Conservation (phyloP, 2,797 vertebrate species). For the Chrosomus eos region DNA sequence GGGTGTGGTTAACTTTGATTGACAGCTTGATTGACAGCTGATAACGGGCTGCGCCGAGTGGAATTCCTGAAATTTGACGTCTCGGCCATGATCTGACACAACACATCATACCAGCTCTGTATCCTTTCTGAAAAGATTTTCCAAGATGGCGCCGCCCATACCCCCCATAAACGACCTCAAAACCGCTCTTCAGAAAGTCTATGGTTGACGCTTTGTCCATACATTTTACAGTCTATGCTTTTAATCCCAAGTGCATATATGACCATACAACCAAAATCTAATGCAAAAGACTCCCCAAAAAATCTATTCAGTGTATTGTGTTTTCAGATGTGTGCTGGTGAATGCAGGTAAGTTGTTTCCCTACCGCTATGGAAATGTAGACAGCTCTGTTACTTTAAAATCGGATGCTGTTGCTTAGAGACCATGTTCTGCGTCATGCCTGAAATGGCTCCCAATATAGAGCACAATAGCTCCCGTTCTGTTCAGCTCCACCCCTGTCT, state of each 20-base stretch:
- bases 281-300: not conserved
- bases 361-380: conserved; percentile 37
- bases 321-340: not conserved
- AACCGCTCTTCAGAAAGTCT: no score
- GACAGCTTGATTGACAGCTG: no score
- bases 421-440: conserved; percentile 56
- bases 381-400: conserved; percentile 41
- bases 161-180: no score
- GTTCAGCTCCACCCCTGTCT: conserved; percentile 39
- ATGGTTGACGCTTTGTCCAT: no score
- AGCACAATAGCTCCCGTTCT: conserved; percentile 51
- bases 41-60: no score
- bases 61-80: no score
- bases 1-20: no score
- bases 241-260: not conserved
- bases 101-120: no score
- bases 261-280: not conserved
- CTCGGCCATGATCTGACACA: no score
- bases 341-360: conserved; percentile 44
- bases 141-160: no score
- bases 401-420: conserved; percentile 59
- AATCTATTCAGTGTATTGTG: not conserved
- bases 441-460: conserved; percentile 51
- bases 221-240: no score
- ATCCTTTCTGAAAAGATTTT: no score